Percentiles rank a stretch among this genome's conserved stretches.
phyloP scores from a whole-genome alignment of 1,140 invertebrate genomes.

The Armadillidium nasatum region DNA sequence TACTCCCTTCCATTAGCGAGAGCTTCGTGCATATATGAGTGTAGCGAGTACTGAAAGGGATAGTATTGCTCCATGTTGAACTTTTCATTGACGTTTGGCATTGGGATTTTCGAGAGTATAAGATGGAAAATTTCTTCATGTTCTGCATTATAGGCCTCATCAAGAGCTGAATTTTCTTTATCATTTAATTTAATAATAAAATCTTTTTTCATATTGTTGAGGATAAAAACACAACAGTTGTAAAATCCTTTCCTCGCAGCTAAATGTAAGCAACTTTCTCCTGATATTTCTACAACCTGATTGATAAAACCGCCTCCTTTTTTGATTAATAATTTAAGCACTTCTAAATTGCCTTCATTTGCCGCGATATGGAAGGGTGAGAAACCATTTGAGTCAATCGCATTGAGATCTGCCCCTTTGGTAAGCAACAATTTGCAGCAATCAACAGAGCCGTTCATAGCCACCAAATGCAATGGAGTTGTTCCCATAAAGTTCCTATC shows the following conservation, averaged over 20 bases:
- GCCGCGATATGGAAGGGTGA: not conserved
- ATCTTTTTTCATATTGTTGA: not conserved
- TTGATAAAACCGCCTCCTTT: not conserved
- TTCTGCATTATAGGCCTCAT: not conserved
- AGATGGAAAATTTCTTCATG: not conserved
- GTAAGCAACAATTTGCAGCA: not conserved
- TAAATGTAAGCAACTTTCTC: not conserved
- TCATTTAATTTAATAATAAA: conserved; percentile 4
- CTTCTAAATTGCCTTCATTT: conserved; percentile 1
- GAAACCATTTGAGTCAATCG: not conserved
- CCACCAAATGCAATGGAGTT: not conserved
- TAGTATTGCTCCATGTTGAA: not conserved
- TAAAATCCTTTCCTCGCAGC: not conserved
- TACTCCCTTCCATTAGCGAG: not conserved
- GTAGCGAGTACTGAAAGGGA: not conserved
- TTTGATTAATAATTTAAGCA: not conserved
- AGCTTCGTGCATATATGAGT: not conserved
- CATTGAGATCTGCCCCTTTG: not conserved
- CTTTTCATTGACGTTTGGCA: not conserved
- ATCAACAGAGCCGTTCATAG: not conserved
- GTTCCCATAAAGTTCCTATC: not conserved
- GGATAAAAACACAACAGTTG: not conserved
- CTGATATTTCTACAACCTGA: not conserved
- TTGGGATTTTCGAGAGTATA: not conserved
- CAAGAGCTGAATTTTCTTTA: not conserved